Conservation (phyloP, 2,113 vertebrate genomes). For the Protobothrops mucrosquamatus region DNA sequence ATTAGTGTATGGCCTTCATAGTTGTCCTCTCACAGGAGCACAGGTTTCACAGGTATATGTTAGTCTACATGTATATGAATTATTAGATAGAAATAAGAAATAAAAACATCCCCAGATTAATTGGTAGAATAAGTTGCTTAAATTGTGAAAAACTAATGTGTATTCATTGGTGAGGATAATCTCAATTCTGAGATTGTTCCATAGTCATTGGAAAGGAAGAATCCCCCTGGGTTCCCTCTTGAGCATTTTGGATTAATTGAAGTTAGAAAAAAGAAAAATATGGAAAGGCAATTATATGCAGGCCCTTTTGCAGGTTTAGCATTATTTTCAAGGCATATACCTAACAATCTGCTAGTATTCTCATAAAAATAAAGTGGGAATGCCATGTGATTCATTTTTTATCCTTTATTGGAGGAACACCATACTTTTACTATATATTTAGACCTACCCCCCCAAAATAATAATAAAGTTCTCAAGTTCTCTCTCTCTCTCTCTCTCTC, state of each 20-base stretch:
- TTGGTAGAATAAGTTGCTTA: neutral
- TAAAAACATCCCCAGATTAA: neutral
- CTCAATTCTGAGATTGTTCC: neutral
- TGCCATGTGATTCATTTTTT: neutral
- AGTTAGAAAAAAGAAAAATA: neutral
- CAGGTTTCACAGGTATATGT: neutral
- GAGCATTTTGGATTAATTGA: neutral
- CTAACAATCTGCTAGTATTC: neutral
- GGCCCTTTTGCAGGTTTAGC: neutral
- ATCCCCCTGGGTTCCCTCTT: neutral
- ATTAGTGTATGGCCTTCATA: neutral
- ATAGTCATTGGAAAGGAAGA: neutral
- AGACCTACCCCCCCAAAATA: neutral
- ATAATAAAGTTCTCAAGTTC: neutral
- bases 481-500: too few relatives aligned
- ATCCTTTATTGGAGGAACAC: neutral
- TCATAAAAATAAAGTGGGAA: neutral
- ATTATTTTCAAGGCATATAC: neutral
- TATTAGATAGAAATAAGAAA: neutral
- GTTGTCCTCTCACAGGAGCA: neutral
- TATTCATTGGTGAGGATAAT: neutral
- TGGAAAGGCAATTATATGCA: neutral
- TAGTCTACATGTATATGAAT: neutral
- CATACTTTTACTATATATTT: neutral
- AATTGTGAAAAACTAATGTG: neutral